These are phyloP conservation scores for Venturia canescens DNA, from an alignment of 1,140 invertebrate species.

Conservation along the genomic window DNA sequence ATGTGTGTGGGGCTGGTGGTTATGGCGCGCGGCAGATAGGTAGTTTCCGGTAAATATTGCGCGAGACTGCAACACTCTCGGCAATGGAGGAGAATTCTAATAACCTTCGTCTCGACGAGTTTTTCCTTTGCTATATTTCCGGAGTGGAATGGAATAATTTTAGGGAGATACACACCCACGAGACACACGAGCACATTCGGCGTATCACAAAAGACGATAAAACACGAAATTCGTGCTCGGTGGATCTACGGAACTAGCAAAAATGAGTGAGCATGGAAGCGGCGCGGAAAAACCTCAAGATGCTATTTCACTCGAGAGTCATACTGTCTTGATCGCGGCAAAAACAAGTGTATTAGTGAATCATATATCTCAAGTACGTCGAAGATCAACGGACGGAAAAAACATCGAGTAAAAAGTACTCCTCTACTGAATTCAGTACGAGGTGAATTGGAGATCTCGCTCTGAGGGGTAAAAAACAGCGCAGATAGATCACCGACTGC, in stretches of 20 bases:
- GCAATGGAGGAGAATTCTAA: slow-evolving; percentile 25
- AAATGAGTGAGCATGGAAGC: background rate
- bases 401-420: background rate
- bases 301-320: background rate
- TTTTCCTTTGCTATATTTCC: slow-evolving; percentile 12
- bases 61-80: slow-evolving; percentile 4
- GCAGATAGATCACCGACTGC: background rate
- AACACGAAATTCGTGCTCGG: background rate
- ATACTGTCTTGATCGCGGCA: background rate
- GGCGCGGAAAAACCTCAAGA: background rate
- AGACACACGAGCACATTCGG: background rate
- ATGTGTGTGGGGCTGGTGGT: background rate
- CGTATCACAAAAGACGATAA: background rate
- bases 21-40: slow-evolving; percentile 19
- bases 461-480: background rate
- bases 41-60: slow-evolving; percentile 41
- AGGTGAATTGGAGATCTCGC: background rate
- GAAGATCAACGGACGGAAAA: background rate
- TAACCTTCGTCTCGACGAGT: slow-evolving; percentile 25
- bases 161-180: background rate
- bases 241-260: background rate
- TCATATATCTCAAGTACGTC: background rate
- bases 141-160: slow-evolving; percentile 37
- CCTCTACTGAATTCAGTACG: background rate
- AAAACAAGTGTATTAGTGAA: background rate